Evolutionary conservation across 37 sponge, comb jelly and placozoan species (phyloP), one percentile per base, ranked within the genome.

Genomic region (Chondrilla cf. caribensis): DNA sequence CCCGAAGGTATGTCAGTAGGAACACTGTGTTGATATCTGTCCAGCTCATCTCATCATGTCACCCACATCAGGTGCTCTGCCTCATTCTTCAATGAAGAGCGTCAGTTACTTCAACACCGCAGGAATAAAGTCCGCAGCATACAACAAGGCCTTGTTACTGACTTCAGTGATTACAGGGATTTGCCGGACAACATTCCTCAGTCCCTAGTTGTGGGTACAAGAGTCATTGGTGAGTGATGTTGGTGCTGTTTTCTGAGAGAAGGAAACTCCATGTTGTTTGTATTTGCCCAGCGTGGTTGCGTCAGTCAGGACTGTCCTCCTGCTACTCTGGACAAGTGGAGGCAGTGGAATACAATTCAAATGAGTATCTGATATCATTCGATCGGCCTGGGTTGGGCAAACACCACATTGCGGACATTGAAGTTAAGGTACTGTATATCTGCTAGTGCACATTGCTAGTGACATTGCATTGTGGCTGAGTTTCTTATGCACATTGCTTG

Each of bases 251-350:
- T 19, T 60, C 19, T 60, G 15, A 9, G 22, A 7, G 64, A 21
- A 22, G 64, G 19, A 28, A 60, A 26, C 24, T 28, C 29, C 22
- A 19, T 26, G 29, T 60, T 67, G 3, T 47, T 47, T 47, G 51
- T 28, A 4, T 62, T 62, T 29, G 29, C 54, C 0, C 67, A 89
- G 93, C 93, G 25, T 83, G 89, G 37, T 81, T 89, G 78, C 84
- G 70, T 47, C 65, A 81, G 0, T 78, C 81, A 25, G 17, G 51
- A 31, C 72, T 82, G 55, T 82, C 70, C 8, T 84, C 92, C 32
- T 90, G 94, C 67, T 93, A 84, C 85, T 87, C 89, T 17, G 97
- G 97, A 1, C 83, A 70, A 58, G 79, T 96, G 4, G 97, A 96
- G 35, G 97, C 97, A 25, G 94, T 96, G 57, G 88, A 91, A 41